A percentile compares a stretch with the other conserved stretches of the same genome.
These are phyloP conservation scores for Branchipolynoe longqiensis DNA, from an alignment of 2,888 invertebrate genomes.

Conservation along the genomic window DNA sequence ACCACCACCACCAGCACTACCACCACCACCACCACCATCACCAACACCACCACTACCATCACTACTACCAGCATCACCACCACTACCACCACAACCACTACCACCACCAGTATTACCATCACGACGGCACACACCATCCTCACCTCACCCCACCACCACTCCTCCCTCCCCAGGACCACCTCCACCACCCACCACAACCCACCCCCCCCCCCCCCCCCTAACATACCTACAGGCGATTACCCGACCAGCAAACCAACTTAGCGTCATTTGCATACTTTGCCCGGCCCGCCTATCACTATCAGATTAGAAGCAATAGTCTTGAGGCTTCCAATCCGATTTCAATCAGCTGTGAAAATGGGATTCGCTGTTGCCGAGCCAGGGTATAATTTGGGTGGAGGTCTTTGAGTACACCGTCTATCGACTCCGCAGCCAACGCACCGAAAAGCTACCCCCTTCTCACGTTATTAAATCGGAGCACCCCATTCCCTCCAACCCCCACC, in stretches of 20 bases:
- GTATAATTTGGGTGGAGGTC: slow-evolving; percentile 26
- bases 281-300: slow-evolving; percentile 11
- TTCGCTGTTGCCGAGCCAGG: slow-evolving; percentile 36
- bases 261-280: slow-evolving; percentile 52
- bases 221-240: slow-evolving; percentile 5
- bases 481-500: too few relatives aligned
- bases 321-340: slow-evolving; percentile 56
- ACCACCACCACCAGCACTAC: too few relatives aligned
- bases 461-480: slow-evolving; percentile 46
- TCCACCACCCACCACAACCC: too few relatives aligned
- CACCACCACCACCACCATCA: too few relatives aligned
- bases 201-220: too few relatives aligned
- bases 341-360: slow-evolving; percentile 56
- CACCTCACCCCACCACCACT: too few relatives aligned
- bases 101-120: too few relatives aligned
- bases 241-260: slow-evolving; percentile 46
- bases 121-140: too few relatives aligned
- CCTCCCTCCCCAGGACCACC: too few relatives aligned
- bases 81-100: too few relatives aligned
- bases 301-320: slow-evolving; percentile 55
- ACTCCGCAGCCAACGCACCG: slow-evolving; percentile 32
- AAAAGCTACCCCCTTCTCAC: slow-evolving; percentile 31
- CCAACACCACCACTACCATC: too few relatives aligned
- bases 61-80: too few relatives aligned
- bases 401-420: background rate